Evolutionary conservation across 2,797 vertebrate genomes (phyloP), one percentile per base, ranked within the genome.

Genomic region (Arnoldichthys spilopterus): DNA sequence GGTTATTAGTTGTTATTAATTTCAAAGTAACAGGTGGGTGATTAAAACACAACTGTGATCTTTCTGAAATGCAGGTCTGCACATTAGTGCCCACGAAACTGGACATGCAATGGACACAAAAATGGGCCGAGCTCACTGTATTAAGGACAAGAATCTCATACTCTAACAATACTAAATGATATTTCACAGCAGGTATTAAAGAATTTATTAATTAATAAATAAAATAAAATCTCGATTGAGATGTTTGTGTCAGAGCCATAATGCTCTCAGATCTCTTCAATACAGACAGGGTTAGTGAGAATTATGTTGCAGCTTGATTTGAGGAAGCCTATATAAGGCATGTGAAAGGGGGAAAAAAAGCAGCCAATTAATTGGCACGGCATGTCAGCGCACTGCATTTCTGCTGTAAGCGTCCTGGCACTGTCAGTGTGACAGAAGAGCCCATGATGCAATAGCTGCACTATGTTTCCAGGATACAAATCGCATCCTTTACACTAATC

Each of bases 391-490:
- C 75, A 69, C 62, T 77, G 72, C 75, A 62, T 78, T 74, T 82
- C 71, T 68, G 74, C 74, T 73, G 26, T 18, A 45, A 71, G 43
- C 54, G 43, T 74, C 76, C 30, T 81, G 28, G 51, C 22, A 32
- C 66, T 32, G 37, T 47, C 58, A 58, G 26, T 59, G 53, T 26
- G 30, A 53, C 20, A 59, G 68, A 72, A 4, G 18, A 71, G 22
- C 30, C 59, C 15, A 71, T 73, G 54, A 81, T 79, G 67, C 68
- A 76, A 63, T 74, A 74, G 68, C 82, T 72, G 72, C 71, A 71
- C 71, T 74, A 73, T 70, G 81, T 78, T 78, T 85, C 34, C 68
- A 80, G 77, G 51, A 78, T 74, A 77, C 84, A 68, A 77, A 75
- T 77, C 45, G 58, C 58, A 81, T 66, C 67, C 47, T 76, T 76